Base-by-base conservation (phyloP, 1,140 invertebrate species). In the Megathymus violae region DNA sequence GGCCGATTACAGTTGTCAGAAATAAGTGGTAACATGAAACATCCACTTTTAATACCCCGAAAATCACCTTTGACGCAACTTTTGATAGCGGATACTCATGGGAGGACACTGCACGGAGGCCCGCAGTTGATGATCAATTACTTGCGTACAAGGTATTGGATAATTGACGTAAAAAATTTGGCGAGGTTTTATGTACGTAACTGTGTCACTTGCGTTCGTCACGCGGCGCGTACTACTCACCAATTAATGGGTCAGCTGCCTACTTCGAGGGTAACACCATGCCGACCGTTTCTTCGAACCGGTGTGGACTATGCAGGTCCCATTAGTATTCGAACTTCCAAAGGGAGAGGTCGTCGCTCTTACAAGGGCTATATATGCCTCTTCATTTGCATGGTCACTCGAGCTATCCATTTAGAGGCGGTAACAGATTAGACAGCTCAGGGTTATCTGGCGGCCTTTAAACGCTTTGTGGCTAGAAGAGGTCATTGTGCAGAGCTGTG, bases 391-490 rank as follows among this genome's bases (percentile, higher is more conserved):
- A 67, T 67, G 64, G 64, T 25, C 4, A 67, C 59, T 9, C 43
- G 60, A 27, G 64, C 64, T 4, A 14, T 67, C 7, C 64, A 67
- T 34, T 46, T 67, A 10, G 64, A 67, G n/a, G 36, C 54, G 13
- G 64, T 66, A 3, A 64, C 51, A 7, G 62, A 59, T 22, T 48
- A 64, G 9, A 64, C 66, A 22, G 22, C 62, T 56, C 61, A 64
- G 25, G 67, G 56, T 25, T 69, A 64, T 34, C 47, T 69, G 14
- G 36, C 67, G 19, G 67, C 67, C 0, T 69, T 69, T 15, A 69
- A 59, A 58, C 67, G 62, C n/a, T 69, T 69, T 15, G 62, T 65
- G 11, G 67, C 63, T 6, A 64, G 67, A 62, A 43, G 62, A 47
- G 62, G 67, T 9, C 59, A 67, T 31, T 62, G 58, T 67, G 50